phyloP scores from a whole-genome alignment of 2,888 invertebrate species.

The Lepidochrysops patricia region DNA sequence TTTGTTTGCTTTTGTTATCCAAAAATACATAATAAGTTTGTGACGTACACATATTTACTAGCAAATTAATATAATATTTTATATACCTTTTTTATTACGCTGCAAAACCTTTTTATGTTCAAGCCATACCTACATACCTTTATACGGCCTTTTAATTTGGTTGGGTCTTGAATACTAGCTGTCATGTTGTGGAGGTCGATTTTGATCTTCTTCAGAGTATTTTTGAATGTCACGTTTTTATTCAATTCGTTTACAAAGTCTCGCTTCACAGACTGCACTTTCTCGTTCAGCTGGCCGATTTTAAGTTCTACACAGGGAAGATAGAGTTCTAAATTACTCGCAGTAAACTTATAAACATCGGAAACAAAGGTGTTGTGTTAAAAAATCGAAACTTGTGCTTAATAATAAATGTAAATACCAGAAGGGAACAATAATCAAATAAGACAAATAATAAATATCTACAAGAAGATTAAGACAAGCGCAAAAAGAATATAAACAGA shows the following conservation, averaged over 20 bases:
- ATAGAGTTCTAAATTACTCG: too few species aligned
- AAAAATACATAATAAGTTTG: too few species aligned
- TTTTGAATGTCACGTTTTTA: conserved; percentile 75
- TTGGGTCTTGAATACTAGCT: conserved; percentile 84
- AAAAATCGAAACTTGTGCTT: too few species aligned
- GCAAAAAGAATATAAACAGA: neutral
- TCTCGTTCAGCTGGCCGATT: conserved; percentile 84
- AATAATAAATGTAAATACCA: too few species aligned
- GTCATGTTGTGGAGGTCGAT: conserved; percentile 88
- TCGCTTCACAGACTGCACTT: conserved; percentile 80
- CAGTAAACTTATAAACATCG: too few species aligned
- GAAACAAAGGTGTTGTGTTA: too few species aligned
- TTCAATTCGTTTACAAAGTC: conserved; percentile 80
- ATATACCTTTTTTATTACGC: neutral
- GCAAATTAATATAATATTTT: conserved; percentile 1
- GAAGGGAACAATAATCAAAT: too few species aligned
- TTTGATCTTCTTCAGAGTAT: conserved; percentile 82
- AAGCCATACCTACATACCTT: conserved; percentile 44
- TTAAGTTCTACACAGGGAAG: conserved; percentile 81
- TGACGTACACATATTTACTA: too few species aligned
- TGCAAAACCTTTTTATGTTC: neutral
- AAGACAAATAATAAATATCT: too few species aligned
- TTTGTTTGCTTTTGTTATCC: too few species aligned
- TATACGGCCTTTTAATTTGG: conserved; percentile 71
- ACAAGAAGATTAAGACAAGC: neutral